These are phyloP conservation scores for Emydocephalus ijimae DNA, from an alignment of 2,113 vertebrate species.

Conservation along the genomic window DNA sequence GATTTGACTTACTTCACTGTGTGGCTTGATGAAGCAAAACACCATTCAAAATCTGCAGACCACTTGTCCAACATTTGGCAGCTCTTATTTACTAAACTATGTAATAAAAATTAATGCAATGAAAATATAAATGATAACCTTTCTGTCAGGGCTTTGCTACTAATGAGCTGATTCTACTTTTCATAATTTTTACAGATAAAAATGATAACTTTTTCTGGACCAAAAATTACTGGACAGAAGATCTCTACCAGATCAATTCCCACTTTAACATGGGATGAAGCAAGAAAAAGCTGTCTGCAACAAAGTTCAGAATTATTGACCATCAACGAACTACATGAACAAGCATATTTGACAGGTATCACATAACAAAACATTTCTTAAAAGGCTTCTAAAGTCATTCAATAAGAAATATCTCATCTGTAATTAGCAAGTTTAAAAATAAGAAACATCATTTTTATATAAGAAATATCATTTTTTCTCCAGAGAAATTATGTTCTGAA, in stretches of 20 bases:
- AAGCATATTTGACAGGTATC: conserved; percentile 89
- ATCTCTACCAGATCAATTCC: conserved; percentile 83
- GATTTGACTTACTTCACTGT: background rate
- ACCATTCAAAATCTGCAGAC: background rate
- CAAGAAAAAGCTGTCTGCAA: conserved; percentile 91
- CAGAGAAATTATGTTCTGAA: background rate
- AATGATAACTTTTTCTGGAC: conserved; percentile 71
- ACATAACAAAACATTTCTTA: background rate
- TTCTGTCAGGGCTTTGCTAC: background rate
- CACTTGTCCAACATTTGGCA: background rate
- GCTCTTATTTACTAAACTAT: background rate
- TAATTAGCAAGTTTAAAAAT: background rate
- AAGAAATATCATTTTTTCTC: background rate
- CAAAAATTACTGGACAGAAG: conserved; percentile 79
- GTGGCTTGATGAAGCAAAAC: background rate
- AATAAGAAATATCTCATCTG: background rate
- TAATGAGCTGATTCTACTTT: background rate
- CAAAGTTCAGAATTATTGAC: conserved; percentile 87
- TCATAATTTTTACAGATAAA: conserved; percentile 32
- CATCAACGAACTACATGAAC: conserved; percentile 82
- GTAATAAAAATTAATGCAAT: background rate
- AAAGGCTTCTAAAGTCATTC: background rate
- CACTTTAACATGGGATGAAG: conserved; percentile 87
- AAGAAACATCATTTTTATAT: background rate
- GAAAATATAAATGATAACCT: background rate